Percentiles rank a stretch among this genome's conserved stretches.
These are phyloP conservation scores for Hippocampus kuda DNA, from an alignment of 2,797 vertebrate species.

Conservation along the genomic window DNA sequence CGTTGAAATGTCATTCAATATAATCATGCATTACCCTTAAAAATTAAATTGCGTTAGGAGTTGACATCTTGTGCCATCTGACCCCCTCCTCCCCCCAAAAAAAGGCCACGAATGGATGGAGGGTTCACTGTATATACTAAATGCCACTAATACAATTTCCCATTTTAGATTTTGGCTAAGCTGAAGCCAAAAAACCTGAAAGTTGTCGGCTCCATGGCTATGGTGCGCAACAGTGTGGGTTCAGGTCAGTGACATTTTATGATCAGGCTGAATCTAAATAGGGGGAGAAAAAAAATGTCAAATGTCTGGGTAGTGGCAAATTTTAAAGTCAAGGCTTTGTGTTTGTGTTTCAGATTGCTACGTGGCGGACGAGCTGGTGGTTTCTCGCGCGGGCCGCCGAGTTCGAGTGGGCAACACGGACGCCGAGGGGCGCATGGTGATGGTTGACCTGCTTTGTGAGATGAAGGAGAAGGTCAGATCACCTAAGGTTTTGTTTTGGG, in stretches of 20 bases:
- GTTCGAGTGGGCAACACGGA: slow-evolving; percentile 77
- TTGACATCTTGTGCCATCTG: too few species aligned
- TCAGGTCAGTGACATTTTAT: slow-evolving; percentile 55
- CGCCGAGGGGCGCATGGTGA: slow-evolving; percentile 77
- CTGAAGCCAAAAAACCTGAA: slow-evolving; percentile 69
- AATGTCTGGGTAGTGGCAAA: too few species aligned
- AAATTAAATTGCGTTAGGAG: too few species aligned
- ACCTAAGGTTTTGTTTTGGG: neutral
- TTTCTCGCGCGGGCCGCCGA: slow-evolving; percentile 67
- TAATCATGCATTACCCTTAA: too few species aligned
- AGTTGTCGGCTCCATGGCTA: slow-evolving; percentile 73
- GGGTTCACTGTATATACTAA: neutral
- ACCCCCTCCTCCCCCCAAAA: too few species aligned
- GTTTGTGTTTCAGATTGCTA: slow-evolving; percentile 63
- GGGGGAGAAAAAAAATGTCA: too few species aligned
- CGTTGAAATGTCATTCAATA: too few species aligned
- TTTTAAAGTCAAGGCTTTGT: neutral
- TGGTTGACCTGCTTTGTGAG: slow-evolving; percentile 76
- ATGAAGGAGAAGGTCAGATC: slow-evolving; percentile 73
- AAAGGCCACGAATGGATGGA: neutral
- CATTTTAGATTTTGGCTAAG: slow-evolving; percentile 62
- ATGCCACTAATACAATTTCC: neutral
- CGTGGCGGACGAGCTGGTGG: slow-evolving; percentile 71
- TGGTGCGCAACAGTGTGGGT: slow-evolving; percentile 79
- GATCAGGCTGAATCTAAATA: neutral